Conservation (phyloP, 2,113 vertebrate species). For the Alexandromys fortis region DNA sequence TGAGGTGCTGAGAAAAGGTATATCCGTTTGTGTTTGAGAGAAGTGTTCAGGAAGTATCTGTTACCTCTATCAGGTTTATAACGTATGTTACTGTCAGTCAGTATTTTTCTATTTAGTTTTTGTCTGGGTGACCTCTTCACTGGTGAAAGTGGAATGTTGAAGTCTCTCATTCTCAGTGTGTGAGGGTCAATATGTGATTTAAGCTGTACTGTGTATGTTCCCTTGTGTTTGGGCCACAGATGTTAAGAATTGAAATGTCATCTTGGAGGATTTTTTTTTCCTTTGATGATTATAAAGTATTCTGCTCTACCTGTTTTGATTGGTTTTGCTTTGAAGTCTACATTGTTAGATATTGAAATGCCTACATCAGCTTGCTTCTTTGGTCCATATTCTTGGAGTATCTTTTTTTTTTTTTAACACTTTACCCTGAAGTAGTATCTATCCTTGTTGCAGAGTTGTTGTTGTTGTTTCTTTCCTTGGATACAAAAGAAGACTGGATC, state of each 20-base stretch:
- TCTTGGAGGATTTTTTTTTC: not conserved
- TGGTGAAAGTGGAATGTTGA: not conserved
- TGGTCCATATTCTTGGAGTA: not conserved
- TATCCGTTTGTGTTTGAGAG: not conserved
- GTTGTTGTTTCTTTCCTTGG: not conserved
- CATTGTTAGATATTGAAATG: not conserved
- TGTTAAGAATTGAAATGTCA: not conserved
- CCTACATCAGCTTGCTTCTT: not conserved
- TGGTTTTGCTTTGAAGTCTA: not conserved
- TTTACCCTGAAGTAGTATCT: not conserved
- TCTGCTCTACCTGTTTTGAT: not conserved
- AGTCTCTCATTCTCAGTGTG: not conserved
- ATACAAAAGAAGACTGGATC: not conserved
- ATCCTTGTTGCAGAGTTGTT: not conserved
- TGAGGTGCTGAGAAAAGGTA: not conserved
- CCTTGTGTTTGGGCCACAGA: not conserved
- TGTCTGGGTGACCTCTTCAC: not conserved
- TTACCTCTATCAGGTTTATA: not conserved
- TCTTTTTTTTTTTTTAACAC: no score
- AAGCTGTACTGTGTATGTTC: not conserved
- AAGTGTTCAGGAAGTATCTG: not conserved
- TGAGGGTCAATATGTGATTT: not conserved
- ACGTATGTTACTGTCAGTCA: not conserved
- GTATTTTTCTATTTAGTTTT: not conserved
- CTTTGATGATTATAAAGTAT: not conserved